Evolutionary conservation across 1,140 invertebrate species (phyloP).

Genomic region (roundworm (Caenorhabditis elegans)): DNA sequence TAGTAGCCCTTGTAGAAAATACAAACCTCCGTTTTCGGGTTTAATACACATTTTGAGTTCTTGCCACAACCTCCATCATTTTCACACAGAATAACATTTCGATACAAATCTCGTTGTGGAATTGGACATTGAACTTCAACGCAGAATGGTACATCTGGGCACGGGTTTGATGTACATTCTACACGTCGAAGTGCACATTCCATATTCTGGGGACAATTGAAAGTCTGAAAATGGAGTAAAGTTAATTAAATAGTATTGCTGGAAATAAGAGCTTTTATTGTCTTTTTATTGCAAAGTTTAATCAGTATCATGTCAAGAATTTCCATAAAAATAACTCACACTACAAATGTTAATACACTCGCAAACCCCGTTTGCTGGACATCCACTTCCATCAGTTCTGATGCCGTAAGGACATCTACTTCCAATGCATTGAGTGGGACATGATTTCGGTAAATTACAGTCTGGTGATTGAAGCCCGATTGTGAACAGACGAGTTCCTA

Average conservation of each 20-base stretch:
- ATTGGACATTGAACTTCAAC: slow-evolving; percentile 8
- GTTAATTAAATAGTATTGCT: no score
- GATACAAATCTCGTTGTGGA: slow-evolving; percentile 3
- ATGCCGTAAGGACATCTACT: slow-evolving; percentile 52
- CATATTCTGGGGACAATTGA: slow-evolving; percentile 53
- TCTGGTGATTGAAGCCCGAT: slow-evolving; percentile 16
- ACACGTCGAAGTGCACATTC: slow-evolving; percentile 54
- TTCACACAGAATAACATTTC: slow-evolving; percentile 1
- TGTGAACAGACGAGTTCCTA: slow-evolving; percentile 46
- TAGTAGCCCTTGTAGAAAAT: background rate
- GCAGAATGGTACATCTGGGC: slow-evolving; percentile 46
- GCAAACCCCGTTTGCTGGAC: slow-evolving; percentile 55
- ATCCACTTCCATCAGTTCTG: slow-evolving; percentile 52
- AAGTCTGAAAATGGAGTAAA: slow-evolving; percentile 28
- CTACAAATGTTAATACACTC: slow-evolving; percentile 55
- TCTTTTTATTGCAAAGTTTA: no score
- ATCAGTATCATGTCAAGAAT: no score
- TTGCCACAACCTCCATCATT: background rate
- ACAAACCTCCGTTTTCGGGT: background rate
- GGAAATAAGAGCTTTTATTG: no score
- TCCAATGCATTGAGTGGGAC: slow-evolving; percentile 44
- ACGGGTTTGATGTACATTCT: slow-evolving; percentile 42
- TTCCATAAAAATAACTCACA: slow-evolving; percentile 17
- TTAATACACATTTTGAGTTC: background rate
- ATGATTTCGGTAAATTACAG: slow-evolving; percentile 32